These are phyloP conservation scores for Sphaerophoria rueppellii DNA, from an alignment of 2,888 invertebrate genomes.

Conservation along the genomic window DNA sequence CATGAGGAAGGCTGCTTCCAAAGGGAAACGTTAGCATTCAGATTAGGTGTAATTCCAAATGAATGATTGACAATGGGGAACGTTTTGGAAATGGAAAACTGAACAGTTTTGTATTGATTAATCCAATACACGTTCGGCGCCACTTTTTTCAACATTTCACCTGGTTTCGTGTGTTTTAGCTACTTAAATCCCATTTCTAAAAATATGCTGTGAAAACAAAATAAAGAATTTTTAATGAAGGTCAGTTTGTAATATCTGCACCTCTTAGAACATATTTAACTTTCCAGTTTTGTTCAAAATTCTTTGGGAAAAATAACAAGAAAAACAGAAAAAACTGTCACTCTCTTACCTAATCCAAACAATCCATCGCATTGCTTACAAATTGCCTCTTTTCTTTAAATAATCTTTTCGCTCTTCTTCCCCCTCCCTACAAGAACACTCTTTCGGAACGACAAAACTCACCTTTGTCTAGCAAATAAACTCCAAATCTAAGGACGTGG, in stretches of 20 bases:
- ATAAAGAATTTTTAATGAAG: neutral
- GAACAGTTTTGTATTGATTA: no score
- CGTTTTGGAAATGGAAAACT: neutral
- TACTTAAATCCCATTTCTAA: no score
- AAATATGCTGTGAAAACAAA: neutral
- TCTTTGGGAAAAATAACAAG: neutral
- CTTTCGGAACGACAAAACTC: constrained; percentile 1
- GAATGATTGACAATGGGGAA: neutral
- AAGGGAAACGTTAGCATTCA: neutral
- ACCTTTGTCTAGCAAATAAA: constrained; percentile 47
- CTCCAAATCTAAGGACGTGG: constrained; percentile 53
- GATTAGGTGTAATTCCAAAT: neutral
- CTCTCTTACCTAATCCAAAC: constrained; percentile 48
- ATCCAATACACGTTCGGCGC: no score
- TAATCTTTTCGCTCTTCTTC: neutral
- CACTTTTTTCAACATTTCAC: no score
- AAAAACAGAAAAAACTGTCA: constrained; percentile 41
- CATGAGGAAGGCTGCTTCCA: constrained; percentile 24
- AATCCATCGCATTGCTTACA: constrained; percentile 53
- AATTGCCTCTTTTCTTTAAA: constrained; percentile 49
- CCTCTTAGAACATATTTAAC: constrained; percentile 16
- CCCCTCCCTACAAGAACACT: neutral
- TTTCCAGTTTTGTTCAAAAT: neutral
- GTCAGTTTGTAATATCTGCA: neutral
- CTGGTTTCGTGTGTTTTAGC: no score